Evolutionary conservation across 2,888 invertebrate species (phyloP), one percentile per base, ranked within the genome.

Genomic region (Didymodactylos carnosus): DNA sequence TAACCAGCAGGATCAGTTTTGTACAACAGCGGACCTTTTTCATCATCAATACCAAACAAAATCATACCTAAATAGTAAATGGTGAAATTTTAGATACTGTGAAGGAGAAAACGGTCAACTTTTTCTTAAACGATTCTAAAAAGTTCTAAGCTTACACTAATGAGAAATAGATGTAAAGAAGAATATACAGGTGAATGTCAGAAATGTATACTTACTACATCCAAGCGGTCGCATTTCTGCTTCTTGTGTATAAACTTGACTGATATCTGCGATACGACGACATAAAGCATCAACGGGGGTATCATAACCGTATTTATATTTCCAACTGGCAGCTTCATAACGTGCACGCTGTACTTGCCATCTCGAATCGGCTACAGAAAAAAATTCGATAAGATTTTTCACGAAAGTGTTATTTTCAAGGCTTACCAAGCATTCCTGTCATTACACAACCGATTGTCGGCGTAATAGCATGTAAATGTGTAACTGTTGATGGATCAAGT

Each of bases 1-100:
- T 97, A 98, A 39, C 98, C 98, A 7, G 98, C 97, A 10, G 98
- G 98, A 85, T 99, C 98, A 0, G 97, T 91, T 86, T 97, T 97
- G 85, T 90, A 97, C 75, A 98, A 90, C 79, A 90, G 89, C 0
- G 97, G 91, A 0, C 94, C 93, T 53, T 87, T 86, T 76, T 85
- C 85, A 81, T 95, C 94, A 82, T 97, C 95, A 79, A 89, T 91
- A 0, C 91, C 91, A 78, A 97, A 89, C 79, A 97, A 84, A 82
- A 94, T 90, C 94, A 97, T 94, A 35, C 62, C 62, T 62, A 2
- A 49, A 49, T 7, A n/a, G n/a, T n/a, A n/a, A n/a, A n/a, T n/a
- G n/a, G n/a, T n/a, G n/a, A n/a, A n/a, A n/a, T n/a, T n/a, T n/a
- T n/a, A n/a, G n/a, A n/a, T n/a, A n/a, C n/a, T n/a, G n/a, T n/a